phyloP scores from a whole-genome alignment of 2,888 invertebrate genomes.

The Rugalucina vietnamica region DNA sequence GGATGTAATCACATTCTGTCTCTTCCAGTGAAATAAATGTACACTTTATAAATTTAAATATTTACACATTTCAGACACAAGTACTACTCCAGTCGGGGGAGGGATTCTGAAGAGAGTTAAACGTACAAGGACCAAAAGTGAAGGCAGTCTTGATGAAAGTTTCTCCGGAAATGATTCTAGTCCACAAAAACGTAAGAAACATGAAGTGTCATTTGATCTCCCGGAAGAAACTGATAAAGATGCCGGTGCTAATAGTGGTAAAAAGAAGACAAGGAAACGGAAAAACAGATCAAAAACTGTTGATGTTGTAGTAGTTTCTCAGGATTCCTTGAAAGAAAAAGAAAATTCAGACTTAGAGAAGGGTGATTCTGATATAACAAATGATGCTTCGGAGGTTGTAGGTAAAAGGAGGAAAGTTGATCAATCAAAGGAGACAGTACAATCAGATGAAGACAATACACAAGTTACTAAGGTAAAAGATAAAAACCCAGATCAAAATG shows the following conservation, averaged over 20 bases:
- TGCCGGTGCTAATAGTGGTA: conserved; percentile 7
- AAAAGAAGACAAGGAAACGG: conserved; percentile 60
- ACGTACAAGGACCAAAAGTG: conserved; percentile 62
- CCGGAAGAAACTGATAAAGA: conserved; percentile 21
- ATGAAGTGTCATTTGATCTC: conserved; percentile 39
- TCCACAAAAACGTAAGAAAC: conserved; percentile 50
- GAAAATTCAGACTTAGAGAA: conserved; percentile 4
- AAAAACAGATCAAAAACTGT: conserved; percentile 54
- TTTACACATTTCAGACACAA: too few relatives aligned
- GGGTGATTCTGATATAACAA: conserved; percentile 3
- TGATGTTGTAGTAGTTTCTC: background rate
- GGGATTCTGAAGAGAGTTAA: background rate
- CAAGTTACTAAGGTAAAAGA: background rate
- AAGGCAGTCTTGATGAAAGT: conserved; percentile 60
- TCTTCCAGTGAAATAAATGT: too few relatives aligned
- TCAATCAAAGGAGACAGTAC: background rate
- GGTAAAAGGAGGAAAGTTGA: background rate
- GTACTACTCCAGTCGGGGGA: background rate
- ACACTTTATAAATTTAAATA: too few relatives aligned
- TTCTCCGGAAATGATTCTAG: conserved; percentile 19
- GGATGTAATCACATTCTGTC: too few relatives aligned
- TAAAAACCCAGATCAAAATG: background rate
- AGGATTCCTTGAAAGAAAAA: background rate
- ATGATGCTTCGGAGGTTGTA: background rate
- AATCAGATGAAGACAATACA: background rate